Evolutionary conservation across 35 echinoderm and acorn worm species (phyloP).

Genomic region (Lytechinus pictus): DNA sequence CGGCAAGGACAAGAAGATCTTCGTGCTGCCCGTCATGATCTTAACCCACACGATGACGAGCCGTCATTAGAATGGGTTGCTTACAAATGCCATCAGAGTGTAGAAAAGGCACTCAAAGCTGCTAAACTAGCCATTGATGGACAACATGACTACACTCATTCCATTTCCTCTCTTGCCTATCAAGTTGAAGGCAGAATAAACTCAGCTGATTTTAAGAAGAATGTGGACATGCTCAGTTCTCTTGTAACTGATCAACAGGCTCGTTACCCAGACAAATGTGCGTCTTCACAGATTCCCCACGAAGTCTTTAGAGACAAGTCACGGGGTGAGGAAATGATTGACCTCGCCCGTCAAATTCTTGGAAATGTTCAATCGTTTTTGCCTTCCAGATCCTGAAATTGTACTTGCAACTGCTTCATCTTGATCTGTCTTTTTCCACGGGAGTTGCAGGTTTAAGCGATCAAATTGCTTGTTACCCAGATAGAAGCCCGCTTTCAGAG

Average conservation of each 20-base stretch:
- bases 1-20: constrained; percentile 62
- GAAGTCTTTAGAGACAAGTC: not conserved
- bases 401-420: too few species aligned
- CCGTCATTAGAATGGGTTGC: constrained; percentile 37
- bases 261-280: not conserved
- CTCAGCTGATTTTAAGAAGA: not conserved
- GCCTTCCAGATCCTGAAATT: too few species aligned
- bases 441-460: not conserved
- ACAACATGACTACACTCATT: not conserved
- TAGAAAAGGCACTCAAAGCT: constrained; percentile 44
- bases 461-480: not conserved
- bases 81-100: constrained; percentile 27
- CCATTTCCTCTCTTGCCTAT: not conserved
- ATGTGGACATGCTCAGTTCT: not conserved
- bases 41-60: constrained; percentile 17
- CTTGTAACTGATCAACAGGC: not conserved
- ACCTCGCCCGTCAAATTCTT: too few species aligned
- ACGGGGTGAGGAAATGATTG: too few species aligned
- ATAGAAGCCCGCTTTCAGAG: not conserved
- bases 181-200: not conserved
- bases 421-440: too few species aligned
- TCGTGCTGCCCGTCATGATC: not conserved
- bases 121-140: not conserved
- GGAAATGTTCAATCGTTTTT: too few species aligned
- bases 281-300: not conserved